Base-by-base conservation (phyloP, 35 echinoderm and acorn worm genomes). In the Diadema setosum region DNA sequence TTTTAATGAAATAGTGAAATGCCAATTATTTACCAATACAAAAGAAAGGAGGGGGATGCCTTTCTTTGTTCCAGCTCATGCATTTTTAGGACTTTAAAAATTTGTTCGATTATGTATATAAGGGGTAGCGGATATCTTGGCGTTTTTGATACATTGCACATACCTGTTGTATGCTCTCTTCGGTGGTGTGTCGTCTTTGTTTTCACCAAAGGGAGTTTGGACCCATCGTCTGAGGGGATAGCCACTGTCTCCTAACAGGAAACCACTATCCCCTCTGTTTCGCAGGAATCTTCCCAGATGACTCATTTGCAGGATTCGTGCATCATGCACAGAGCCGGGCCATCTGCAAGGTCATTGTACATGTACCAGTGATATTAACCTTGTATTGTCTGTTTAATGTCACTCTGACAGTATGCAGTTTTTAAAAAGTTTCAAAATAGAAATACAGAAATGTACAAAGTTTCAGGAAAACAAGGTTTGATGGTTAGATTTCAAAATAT, bases 171-270 rank as follows among this genome's bases (percentile, higher is more conserved):
- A 21, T 73, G 65, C 0, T 0, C 37, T 73, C 1, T 70, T 70
- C 25, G 65, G 25, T 31, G 23, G 24, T 31, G 65, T 70, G 33
- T 70, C 65, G 16, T 70, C 65, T 16, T 70, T 70, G 24, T 70
- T 27, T 27, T 5, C 3, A 4, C 33, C 45, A 45, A 93, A 33
- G 20, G 91, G 91, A 21, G 91, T 93, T 86, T 83, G 88, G 29
- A 93, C 39, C 91, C 91, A 93, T 11, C 23, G 73, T 46, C 65
- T 82, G 8, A 83, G 80, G 18, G 70, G 63, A 45, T 92, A 92
- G 5, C 90, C 90, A 16, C 82, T 86, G 67, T 93, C 91, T 3
- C 85, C 81, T 18, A 93, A 46, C 15, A 94, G 46, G 32, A 85
- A 36, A 4, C 86, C 91, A 63, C 86, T 60, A 21, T 85, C 23